Evolutionary conservation across 2,797 vertebrate species (phyloP).

Genomic region (Lates japonicus): DNA sequence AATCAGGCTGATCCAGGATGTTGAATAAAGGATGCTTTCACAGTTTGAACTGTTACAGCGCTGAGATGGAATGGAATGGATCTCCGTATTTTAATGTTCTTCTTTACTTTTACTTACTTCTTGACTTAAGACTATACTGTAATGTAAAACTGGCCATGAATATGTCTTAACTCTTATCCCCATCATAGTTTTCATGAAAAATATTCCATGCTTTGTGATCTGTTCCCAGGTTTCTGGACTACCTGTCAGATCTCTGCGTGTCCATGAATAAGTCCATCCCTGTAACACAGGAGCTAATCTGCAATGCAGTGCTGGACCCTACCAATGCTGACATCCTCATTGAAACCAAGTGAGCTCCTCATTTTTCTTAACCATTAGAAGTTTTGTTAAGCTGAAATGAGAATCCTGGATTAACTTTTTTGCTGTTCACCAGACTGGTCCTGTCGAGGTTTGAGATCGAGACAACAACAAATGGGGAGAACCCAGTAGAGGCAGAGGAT

Average conservation of each 20-base stretch:
- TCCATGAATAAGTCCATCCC: conserved; percentile 99
- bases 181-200: not conserved
- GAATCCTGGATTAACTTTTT: not conserved
- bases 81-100: not conserved
- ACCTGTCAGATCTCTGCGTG: conserved; percentile 97
- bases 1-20: conserved; percentile 31
- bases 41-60: conserved; percentile 6
- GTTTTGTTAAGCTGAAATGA: not conserved
- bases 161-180: not conserved
- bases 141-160: not conserved
- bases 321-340: conserved; percentile 97
- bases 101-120: not conserved
- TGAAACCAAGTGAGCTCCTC: conserved; percentile 93
- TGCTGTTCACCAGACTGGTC: conserved; percentile 87
- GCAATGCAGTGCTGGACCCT: conserved; percentile 96
- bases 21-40: conserved; percentile 28
- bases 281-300: conserved; percentile 98
- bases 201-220: conserved; percentile 22
- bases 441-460: conserved; percentile 98
- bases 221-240: conserved; percentile 94
- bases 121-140: not conserved
- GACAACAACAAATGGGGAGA: conserved; percentile 88
- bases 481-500: conserved; percentile 92
- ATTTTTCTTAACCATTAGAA: not conserved
- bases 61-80: not conserved